Evolutionary conservation across 2,797 vertebrate species (phyloP), one percentile per base, ranked within the genome.

Genomic region (Picus viridis): DNA sequence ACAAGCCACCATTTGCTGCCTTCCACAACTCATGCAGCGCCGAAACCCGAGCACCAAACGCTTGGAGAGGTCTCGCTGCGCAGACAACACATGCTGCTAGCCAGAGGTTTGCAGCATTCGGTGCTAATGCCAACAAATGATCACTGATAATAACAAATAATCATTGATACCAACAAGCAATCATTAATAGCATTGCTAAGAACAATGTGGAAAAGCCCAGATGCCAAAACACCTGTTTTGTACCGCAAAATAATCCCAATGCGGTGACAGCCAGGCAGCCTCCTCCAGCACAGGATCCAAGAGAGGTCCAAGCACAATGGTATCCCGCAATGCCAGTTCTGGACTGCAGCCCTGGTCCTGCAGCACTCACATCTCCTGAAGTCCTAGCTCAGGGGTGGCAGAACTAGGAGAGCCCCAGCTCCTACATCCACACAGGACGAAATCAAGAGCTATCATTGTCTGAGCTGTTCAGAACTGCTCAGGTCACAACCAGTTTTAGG

Each of bases 1-100:
- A 92, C 70, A 89, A 90, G 82, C 78, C 94, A 70, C 62, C 87
- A 27, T 51, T 71, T 56, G 36, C 78, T 41, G 5, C 9, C 86
- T 80, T 34, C 64, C 26, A 43, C 41, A 59, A 71, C 54, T 83
- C 88, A 47, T 7, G 26, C 30, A 81, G 88, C 0, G 2, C 41
- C 2, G 5, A 24, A 32, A 58, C 23, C 69, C 69, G 17, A 56
- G 71, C 4, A 4, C 54, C 4, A 7, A 82, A 18, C n/a, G 0
- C 75, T 43, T 3, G 0, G 71, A 61, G 82, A 57, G 4, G 65
- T 30, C 77, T 74, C 56, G 1, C 4, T 2, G 26, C 13, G 23
- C 4, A 6, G 56, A 43, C 64, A 36, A 45, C 47, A 23, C 20
- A 63, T 1, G 4, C 81, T 20, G 64, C 27, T 27, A 72, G 65